phyloP scores from a whole-genome alignment of 2,797 vertebrate genomes.

The Manis crassicaudata region DNA sequence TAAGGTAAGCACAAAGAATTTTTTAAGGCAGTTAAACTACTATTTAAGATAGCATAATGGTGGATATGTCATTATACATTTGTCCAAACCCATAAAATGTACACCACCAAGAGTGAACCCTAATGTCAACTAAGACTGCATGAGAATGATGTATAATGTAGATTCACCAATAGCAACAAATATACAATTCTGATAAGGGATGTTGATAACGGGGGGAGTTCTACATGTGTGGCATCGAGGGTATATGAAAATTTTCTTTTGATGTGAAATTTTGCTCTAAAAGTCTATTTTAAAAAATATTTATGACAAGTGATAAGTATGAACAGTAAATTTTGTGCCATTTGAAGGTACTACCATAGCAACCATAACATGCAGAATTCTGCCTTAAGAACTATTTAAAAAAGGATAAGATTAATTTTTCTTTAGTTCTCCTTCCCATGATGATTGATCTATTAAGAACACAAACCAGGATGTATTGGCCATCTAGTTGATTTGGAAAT shows the following conservation, averaged over 20 bases:
- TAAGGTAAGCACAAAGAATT: not conserved
- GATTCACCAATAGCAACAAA: not conserved
- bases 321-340: not conserved
- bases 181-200: not conserved
- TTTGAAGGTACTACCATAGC: not conserved
- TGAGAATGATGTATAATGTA: not conserved
- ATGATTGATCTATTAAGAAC: not conserved
- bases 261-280: not conserved
- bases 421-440: not conserved
- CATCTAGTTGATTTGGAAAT: not conserved
- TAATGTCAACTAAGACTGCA: not conserved
- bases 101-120: not conserved
- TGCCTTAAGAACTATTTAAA: not conserved
- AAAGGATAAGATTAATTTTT: not conserved
- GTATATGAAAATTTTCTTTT: not conserved
- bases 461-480: not conserved
- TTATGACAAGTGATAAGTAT: not conserved
- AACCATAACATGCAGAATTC: not conserved
- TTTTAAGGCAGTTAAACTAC: not conserved
- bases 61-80: not conserved
- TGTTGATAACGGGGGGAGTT: not conserved
- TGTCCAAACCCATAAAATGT: not conserved
- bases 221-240: not conserved
- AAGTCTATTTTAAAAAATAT: not conserved
- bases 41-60: not conserved